Base-by-base conservation (phyloP, 2,888 invertebrate genomes). In the Ochropleura plecta region DNA sequence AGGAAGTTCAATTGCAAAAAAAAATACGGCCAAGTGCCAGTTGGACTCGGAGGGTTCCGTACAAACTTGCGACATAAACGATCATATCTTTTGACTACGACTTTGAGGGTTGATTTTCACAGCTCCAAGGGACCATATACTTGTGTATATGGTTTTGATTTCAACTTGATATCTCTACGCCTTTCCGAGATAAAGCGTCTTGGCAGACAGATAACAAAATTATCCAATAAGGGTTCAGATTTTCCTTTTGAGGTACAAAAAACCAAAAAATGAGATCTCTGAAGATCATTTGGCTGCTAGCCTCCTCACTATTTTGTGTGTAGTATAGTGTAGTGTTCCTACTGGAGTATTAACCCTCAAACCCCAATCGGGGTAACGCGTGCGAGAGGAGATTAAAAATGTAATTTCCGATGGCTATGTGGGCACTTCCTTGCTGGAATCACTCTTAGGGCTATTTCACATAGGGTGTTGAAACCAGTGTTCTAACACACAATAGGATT, bases 371-470 rank as follows among this genome's bases (percentile, higher is more conserved):
- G 75, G 82, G 86, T 86, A 87, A 88, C 86, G 87, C 84, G 88
- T 85, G 88, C 84, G 85, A 83, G 79, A 86, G 83, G 85, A 90
- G 92, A 91, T 92, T 92, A 92, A 92, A 92, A 92, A 90, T 89
- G 89, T 91, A 92, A 92, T 92, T 92, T 92, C 93, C 92, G 91
- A 89, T 89, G 88, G 76, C 85, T 82, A 80, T 86, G 86, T 81
- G 83, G 87, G 76, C 87, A 88, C 89, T 90, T 91, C 89, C 91
- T 88, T 79, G 80, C 83, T 86, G 78, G 79, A 80, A 81, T 69
- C 80, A 76, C 69, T 76, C 14, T 84, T 64, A 83, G 70, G 70
- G 42, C 42, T 49, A 44, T 5, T 76, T n/a, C 70, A 76, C 48
- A 57, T 16, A 10, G 18, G n/a, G 9, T 40, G 3, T 48, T 48